Base-by-base conservation (phyloP, 53 echinoderm and acorn worm species). In the Crossaster papposus region DNA sequence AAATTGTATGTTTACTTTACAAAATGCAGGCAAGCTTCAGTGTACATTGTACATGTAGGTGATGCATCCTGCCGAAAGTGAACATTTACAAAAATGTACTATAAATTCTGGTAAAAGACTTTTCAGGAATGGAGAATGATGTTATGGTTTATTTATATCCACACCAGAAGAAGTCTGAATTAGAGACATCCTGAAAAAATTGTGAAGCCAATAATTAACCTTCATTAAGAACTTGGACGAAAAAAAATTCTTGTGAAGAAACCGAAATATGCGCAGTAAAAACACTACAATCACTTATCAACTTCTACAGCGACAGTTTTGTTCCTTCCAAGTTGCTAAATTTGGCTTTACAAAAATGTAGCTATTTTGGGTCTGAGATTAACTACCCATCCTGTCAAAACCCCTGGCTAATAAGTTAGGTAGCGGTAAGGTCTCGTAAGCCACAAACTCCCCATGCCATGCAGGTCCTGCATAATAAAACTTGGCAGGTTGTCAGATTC, bases 401-500 rank as follows among this genome's bases (percentile, higher is more conserved):
- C 76, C 37, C 87, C 77, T 87, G n/a, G 55, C 24, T 55, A 75
- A 62, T 75, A 36, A n/a, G n/a, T 15, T 75, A 36, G n/a, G n/a
- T 15, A 15, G n/a, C 17, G 32, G 30, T 13, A 17, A 2, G 76
- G 87, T 51, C 62, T 26, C 58, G 9, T 22, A 30, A 32, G 28
- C 44, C 44, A 9, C 44, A 44, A 44, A 44, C 0, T 5, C 44
- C 44, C 44, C 9, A 9, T 9, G 44, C 44, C 44, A 44, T 44
- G 44, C 64, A 24, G 54, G 36, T 54, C 26, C 63, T 35, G 63
- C 76, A 64, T 87, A 87, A 87, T 87, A 55, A 87, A 36, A 24
- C 77, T 77, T 87, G 87, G 87, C 87, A 87, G 87, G 75, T 35
- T 87, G 76, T 86, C 75, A 34, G 62, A 34, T 62, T 77, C 58